phyloP scores from a whole-genome alignment of 2,113 vertebrate species.

The Dasypus novemcinctus region DNA sequence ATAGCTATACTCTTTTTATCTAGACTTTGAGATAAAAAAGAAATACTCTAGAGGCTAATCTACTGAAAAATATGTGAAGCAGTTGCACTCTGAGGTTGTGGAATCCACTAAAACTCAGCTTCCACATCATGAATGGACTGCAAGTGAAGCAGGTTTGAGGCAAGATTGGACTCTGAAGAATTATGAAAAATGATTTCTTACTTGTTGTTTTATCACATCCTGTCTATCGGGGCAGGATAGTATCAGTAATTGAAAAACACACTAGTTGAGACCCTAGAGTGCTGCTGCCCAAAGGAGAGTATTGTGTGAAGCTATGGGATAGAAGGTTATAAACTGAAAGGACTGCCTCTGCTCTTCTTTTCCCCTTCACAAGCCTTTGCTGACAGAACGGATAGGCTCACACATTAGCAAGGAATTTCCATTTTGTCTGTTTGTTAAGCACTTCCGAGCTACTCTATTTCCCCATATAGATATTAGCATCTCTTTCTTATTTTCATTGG shows the following conservation, averaged over 20 bases:
- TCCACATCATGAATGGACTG: slow-evolving; percentile 31
- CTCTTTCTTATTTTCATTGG: slow-evolving; percentile 21
- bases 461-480: not conserved
- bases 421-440: not conserved
- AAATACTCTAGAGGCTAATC: slow-evolving; percentile 73
- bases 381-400: not conserved
- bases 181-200: slow-evolving; percentile 81
- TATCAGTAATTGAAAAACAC: slow-evolving; percentile 78
- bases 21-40: slow-evolving; percentile 64
- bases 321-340: not conserved
- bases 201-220: slow-evolving; percentile 68
- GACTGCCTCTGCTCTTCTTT: not conserved
- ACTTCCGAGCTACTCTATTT: not conserved
- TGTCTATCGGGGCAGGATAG: slow-evolving; percentile 65
- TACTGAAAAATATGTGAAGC: slow-evolving; percentile 76
- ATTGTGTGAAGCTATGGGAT: not conserved
- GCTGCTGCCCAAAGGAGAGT: slow-evolving; percentile 19
- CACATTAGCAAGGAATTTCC: not conserved
- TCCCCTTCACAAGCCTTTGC: not conserved
- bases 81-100: slow-evolving; percentile 57
- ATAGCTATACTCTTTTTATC: slow-evolving; percentile 37
- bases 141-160: slow-evolving; percentile 64
- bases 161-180: slow-evolving; percentile 81
- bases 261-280: slow-evolving; percentile 71
- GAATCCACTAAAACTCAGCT: slow-evolving; percentile 70